Conservation (phyloP, 2,113 vertebrate species). For the Panthera leo region DNA sequence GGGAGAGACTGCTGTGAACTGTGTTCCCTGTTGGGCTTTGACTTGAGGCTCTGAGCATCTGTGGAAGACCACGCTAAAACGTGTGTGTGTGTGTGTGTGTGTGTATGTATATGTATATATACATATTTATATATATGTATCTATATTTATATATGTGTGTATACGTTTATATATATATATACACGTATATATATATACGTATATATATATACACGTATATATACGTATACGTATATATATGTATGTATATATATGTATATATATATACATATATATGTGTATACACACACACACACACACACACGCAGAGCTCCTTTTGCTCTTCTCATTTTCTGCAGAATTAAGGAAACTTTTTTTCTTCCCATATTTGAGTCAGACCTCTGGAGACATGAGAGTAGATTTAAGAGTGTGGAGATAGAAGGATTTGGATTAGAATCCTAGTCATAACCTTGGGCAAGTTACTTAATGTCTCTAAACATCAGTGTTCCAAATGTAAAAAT, state of each 20-base stretch:
- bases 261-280: too few species aligned
- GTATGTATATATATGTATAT: accelerated
- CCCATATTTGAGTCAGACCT: background rate
- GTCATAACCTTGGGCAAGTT: constrained; percentile 28
- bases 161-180: too few species aligned
- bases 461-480: constrained; percentile 49
- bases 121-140: accelerated
- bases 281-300: too few species aligned
- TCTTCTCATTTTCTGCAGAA: background rate
- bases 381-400: background rate
- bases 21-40: background rate
- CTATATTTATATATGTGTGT: too few species aligned
- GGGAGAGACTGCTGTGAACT: background rate
- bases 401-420: background rate
- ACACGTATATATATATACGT: too few species aligned
- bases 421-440: constrained; percentile 47
- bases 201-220: too few species aligned
- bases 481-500: constrained; percentile 28
- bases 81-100: too few species aligned
- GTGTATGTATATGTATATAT: too few species aligned
- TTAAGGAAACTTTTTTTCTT: background rate
- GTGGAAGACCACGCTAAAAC: background rate
- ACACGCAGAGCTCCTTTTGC: background rate
- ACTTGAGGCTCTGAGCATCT: background rate
- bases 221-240: too few species aligned